Percentiles rank a stretch among this genome's conserved stretches.
Evolutionary conservation across 1,140 invertebrate genomes (phyloP).

Genomic region (Orius laevigatus): DNA sequence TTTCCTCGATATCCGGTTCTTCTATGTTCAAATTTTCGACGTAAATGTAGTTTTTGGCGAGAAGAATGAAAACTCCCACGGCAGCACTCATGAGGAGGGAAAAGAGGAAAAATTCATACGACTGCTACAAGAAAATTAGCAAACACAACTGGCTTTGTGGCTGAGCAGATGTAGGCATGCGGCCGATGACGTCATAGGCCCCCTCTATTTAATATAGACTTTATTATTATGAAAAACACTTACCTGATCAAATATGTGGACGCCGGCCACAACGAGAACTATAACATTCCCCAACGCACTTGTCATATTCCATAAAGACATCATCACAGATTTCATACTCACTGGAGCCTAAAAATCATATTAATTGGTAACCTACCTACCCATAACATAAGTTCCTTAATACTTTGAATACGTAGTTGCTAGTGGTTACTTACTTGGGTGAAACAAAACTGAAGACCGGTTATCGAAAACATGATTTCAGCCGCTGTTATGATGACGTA

Average conservation of each 20-base stretch:
- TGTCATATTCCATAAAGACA: constrained; percentile 77
- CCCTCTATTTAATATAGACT: too few species aligned
- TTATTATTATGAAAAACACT: too few species aligned
- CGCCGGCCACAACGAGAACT: constrained; percentile 63
- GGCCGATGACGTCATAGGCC: too few species aligned
- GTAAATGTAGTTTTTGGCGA: constrained; percentile 59
- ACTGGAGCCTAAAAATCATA: constrained; percentile 69
- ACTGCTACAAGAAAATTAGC: constrained; percentile 45
- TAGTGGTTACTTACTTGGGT: constrained; percentile 31
- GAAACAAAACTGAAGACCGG: constrained; percentile 58
- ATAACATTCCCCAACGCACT: constrained; percentile 83
- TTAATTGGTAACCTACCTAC: background rate
- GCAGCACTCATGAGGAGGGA: constrained; percentile 67
- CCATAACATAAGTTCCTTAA: too few species aligned
- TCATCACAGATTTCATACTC: constrained; percentile 85
- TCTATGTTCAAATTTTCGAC: constrained; percentile 17
- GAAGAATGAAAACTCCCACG: constrained; percentile 60
- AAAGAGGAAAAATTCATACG: constrained; percentile 75
- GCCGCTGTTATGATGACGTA: constrained; percentile 42
- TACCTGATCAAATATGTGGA: constrained; percentile 32
- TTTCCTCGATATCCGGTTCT: too few species aligned
- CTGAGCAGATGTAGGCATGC: too few species aligned
- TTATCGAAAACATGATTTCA: constrained; percentile 58
- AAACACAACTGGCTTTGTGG: too few species aligned
- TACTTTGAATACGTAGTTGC: too few species aligned